Evolutionary conservation across 2,888 invertebrate species (phyloP).

Genomic region (Drosophila atroscutellata): DNA sequence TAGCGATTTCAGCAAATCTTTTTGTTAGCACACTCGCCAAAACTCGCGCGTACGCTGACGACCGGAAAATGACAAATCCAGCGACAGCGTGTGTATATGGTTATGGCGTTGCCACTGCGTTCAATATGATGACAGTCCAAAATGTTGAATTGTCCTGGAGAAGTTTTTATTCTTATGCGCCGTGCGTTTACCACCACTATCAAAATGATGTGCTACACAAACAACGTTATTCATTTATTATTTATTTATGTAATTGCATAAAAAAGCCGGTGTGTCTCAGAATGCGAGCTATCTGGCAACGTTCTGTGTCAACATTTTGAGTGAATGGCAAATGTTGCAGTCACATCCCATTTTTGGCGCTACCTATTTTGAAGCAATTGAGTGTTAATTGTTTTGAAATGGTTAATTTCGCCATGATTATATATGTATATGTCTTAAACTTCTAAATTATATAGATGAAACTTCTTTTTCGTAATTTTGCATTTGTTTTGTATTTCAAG

Average conservation of each 20-base stretch:
- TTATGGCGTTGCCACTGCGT: constrained; percentile 60
- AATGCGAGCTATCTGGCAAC: constrained; percentile 22
- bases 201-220: neutral
- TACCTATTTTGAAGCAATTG: neutral
- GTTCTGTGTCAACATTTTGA: neutral
- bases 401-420: neutral
- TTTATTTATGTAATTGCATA: neutral
- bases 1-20: constrained; percentile 44
- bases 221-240: neutral
- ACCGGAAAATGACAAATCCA: constrained; percentile 84
- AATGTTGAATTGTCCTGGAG: neutral
- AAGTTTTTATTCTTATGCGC: neutral
- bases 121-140: neutral
- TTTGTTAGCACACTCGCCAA: constrained; percentile 72
- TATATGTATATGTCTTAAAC: neutral
- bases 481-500: constrained; percentile 3
- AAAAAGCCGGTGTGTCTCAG: neutral
- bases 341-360: neutral
- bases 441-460: neutral
- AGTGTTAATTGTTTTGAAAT: neutral
- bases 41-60: constrained; percentile 81
- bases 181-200: too few species aligned
- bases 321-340: neutral
- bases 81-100: constrained; percentile 71
- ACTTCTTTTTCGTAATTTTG: neutral